phyloP scores from a whole-genome alignment of 1,140 invertebrate genomes.

The Drosophila bipectinata region DNA sequence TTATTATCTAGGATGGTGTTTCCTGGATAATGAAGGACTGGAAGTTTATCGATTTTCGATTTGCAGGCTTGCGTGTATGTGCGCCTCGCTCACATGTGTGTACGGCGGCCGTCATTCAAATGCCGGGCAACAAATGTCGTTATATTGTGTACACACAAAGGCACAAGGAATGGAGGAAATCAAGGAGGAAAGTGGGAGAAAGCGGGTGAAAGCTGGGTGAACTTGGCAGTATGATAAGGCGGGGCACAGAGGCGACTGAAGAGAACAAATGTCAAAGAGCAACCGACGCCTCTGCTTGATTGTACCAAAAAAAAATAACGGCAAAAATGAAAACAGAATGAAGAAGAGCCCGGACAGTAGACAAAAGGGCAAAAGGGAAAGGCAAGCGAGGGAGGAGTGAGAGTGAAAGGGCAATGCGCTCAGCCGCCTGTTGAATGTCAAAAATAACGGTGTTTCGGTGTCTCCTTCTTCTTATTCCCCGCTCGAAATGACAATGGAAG shows the following conservation, averaged over 20 bases:
- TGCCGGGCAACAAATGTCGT: conserved; percentile 48
- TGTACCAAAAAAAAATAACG: conserved; percentile 36
- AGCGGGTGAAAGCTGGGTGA: background rate
- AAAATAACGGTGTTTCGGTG: conserved; percentile 36
- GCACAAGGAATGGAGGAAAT: background rate
- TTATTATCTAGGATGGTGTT: conserved; percentile 37
- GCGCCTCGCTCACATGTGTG: conserved; percentile 33
- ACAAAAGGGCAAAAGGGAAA: background rate
- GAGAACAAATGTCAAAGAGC: conserved; percentile 68
- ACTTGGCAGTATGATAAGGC: background rate
- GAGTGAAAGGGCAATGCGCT: conserved; percentile 49
- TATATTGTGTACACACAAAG: conserved; percentile 35
- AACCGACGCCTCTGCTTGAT: conserved; percentile 65
- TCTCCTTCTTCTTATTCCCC: background rate
- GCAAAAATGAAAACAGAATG: conserved; percentile 16
- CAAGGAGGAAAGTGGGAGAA: background rate
- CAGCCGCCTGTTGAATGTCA: conserved; percentile 68
- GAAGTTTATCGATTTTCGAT: conserved; percentile 69
- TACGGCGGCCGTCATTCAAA: conserved; percentile 53
- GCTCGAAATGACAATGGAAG: conserved; percentile 55
- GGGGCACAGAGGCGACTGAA: background rate
- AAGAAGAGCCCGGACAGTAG: conserved; percentile 14
- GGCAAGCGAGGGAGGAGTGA: background rate
- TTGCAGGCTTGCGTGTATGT: conserved; percentile 17
- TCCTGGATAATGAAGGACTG: conserved; percentile 20